Base-by-base conservation (phyloP, 2,113 vertebrate genomes). In the Tauraco erythrolophus region DNA sequence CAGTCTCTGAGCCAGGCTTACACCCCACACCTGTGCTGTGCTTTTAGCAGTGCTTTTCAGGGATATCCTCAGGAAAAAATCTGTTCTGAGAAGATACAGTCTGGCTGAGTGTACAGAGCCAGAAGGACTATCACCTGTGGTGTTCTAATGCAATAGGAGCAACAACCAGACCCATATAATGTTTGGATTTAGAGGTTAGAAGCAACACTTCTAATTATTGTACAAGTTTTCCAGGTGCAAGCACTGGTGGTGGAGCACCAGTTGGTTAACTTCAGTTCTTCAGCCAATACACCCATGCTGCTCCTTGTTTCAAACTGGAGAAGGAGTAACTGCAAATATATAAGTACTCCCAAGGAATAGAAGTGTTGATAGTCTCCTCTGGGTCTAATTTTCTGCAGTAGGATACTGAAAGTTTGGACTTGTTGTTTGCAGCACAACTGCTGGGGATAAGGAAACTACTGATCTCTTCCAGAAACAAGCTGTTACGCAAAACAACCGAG, bases 381-480 rank as follows among this genome's bases (percentile, higher is more conserved):
- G 35, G 33, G 37, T 31, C 12, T 64, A 50, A 68, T 91, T 79
- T 92, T 65, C 53, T 76, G 19, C 60, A 54, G 24, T 54, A 89
- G 39, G 27, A 21, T 50, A 57, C 66, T 79, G 70, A 65, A 84
- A 93, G 43, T 64, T 90, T 72, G 50, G 31, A 70, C 31, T 88
- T 58, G 14, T 48, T 91, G n/a, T 58, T 83, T 85, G 48, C 58
- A 76, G 37, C 53, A 31, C 61, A 46, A 75, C 31, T 53, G 53
- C 35, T 64, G 35, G 19, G 50, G 51, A 39, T 48, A 72, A 79
- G 25, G 0, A 0, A 86, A 54, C 54, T 92, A 35, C 66, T 66
- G 57, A 64, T 69, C 50, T 69, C 31, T 58, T 62, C 62, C 58
- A 97, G 91, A 95, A 96, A 87, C 86, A 51, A 94, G 72, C 58